Evolutionary conservation across 2,797 vertebrate species (phyloP).

Genomic region (Ceryle rudis): DNA sequence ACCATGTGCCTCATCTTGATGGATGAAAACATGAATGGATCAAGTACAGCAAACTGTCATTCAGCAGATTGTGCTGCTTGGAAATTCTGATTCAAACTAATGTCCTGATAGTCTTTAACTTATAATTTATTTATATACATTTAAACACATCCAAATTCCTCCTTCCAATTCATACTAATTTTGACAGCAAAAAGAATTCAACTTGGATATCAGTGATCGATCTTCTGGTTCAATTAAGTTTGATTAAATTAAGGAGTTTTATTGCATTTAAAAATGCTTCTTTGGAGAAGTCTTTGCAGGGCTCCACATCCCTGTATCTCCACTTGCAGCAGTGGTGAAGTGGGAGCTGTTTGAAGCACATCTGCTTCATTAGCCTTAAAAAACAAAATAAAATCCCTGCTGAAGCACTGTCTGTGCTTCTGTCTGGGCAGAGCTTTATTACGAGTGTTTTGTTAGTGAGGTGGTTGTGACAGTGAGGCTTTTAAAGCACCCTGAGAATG

Average conservation of each 20-base stretch:
- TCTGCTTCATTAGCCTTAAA: background rate
- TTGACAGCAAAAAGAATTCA: background rate
- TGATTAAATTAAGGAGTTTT: background rate
- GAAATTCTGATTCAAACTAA: background rate
- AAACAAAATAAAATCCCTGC: background rate
- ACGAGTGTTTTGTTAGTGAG: background rate
- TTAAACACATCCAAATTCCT: background rate
- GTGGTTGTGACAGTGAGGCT: background rate
- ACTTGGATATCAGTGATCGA: background rate
- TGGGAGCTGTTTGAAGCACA: background rate
- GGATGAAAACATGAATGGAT: background rate
- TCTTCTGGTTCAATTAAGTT: background rate
- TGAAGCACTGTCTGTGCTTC: background rate
- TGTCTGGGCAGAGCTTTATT: background rate
- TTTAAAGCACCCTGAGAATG: background rate
- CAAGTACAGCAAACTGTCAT: background rate
- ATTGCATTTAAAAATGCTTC: background rate
- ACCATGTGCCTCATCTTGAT: accelerated
- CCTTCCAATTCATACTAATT: background rate
- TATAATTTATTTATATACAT: background rate
- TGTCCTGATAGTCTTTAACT: background rate
- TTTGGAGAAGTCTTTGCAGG: background rate
- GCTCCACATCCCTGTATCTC: background rate
- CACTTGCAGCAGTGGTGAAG: background rate
- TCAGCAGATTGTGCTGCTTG: background rate